phyloP scores from a whole-genome alignment of 37 sponge, comb jelly and placozoan species.

The Bolinopsis microptera region DNA sequence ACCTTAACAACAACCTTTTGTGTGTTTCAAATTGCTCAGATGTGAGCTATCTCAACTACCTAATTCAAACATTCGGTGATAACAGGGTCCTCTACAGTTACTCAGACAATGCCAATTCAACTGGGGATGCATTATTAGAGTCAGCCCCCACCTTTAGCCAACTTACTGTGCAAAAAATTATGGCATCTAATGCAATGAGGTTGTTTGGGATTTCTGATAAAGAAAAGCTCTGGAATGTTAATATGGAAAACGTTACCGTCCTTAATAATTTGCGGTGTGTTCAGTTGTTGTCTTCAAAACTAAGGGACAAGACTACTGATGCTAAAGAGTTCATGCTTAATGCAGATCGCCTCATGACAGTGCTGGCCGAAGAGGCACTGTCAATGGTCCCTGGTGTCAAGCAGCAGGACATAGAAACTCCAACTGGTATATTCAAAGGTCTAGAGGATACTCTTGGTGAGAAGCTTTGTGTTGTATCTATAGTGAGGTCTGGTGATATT shows the following conservation, averaged over 20 bases:
- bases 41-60: neutral
- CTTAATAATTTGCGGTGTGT: neutral
- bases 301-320: neutral
- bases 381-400: neutral
- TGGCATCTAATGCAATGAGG: conserved; percentile 5
- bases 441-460: neutral
- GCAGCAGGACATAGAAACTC: neutral
- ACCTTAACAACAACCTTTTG: conserved; percentile 15
- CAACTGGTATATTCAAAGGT: conserved; percentile 33
- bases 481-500: conserved; percentile 58
- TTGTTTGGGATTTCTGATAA: neutral
- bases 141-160: neutral
- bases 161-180: neutral
- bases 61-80: neutral
- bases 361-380: conserved; percentile 49
- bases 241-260: conserved; percentile 4
- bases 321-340: conserved; percentile 37
- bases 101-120: neutral
- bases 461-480: conserved; percentile 65
- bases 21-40: neutral
- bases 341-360: conserved; percentile 22
- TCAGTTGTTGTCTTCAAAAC: neutral
- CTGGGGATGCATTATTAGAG: too few species aligned
- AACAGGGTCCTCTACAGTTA: neutral
- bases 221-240: neutral